Base-by-base conservation (phyloP, 2,113 vertebrate genomes). In the Mus pahari region DNA sequence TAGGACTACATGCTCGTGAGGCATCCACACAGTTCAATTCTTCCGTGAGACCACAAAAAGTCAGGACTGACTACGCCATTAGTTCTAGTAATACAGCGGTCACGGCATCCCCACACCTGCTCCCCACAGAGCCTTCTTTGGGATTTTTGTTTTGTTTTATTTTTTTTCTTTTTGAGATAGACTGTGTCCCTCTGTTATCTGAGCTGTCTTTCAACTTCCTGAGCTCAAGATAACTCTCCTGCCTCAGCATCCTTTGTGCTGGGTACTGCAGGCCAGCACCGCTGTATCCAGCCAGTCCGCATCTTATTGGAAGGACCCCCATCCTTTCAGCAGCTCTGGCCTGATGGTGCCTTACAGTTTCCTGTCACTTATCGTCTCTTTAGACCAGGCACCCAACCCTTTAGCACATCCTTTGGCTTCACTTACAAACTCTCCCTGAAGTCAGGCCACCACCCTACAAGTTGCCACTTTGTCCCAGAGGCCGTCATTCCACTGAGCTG, bases 1-100 rank as follows among this genome's bases (percentile, higher is more conserved):
- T 9, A 28, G 4, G 31, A 9, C 24, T 7, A 1, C 4, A 0
- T 55, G 45, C 8, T 7, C 39, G 42, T 3, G 22, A 48, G 19
- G 66, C 11, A 1, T 7, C 10, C 0, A 8, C 10, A 39, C 39
- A 3, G 31, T 36, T 58, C 64, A 45, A 1, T 36, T 31, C 66
- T 86, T 78, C 45, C 36, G 11, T 3, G 16, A 86, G 62, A 26
- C 20, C 28, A 66, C n/a, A 5, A 31, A 82, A 68, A 71, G 75
- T 20, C 45, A 60, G 53, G 36, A 64, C 60, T 77, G 73, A 75
- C 48, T 58, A 39, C 12, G 4, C 22, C 5, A 2, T 20, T 31
- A 53, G 4, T 83, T 68, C 75, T 24, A 62, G 74, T 28, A 50
- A 7, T 20, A 24, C 0, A 36, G 50, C n/a, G 33, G 4, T 9